Evolutionary conservation across 2,113 vertebrate species (phyloP).

Genomic region (Solea senegalensis): DNA sequence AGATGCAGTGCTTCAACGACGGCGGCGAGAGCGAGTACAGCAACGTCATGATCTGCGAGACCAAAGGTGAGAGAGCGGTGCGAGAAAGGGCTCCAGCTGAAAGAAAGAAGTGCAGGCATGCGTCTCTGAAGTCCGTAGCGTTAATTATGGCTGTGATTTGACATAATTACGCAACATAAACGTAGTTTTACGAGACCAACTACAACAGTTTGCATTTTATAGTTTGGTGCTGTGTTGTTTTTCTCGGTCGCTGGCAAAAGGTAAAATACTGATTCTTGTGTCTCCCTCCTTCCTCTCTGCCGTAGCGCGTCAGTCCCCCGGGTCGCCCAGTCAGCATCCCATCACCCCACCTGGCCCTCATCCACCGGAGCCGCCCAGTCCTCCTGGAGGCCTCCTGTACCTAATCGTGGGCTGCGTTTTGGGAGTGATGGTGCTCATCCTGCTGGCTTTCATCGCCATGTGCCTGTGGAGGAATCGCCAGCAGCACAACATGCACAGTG

Average conservation of each 20-base stretch:
- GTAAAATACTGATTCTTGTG: conserved; percentile 15
- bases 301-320: conserved; percentile 86
- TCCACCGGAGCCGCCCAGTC: conserved; percentile 74
- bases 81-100: conserved; percentile 28
- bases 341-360: conserved; percentile 82
- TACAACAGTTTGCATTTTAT: conserved; percentile 62
- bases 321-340: conserved; percentile 79
- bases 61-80: conserved; percentile 84
- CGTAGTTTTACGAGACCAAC: conserved; percentile 53
- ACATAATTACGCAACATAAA: conserved; percentile 67
- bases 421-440: conserved; percentile 93
- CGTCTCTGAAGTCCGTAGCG: conserved; percentile 44
- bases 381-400: conserved; percentile 87
- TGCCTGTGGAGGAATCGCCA: conserved; percentile 95
- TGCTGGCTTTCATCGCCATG: conserved; percentile 94
- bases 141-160: conserved; percentile 47
- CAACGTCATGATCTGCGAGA: conserved; percentile 98
- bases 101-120: conserved; percentile 51
- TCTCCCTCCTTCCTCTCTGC: conserved; percentile 1
- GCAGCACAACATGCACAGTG: conserved; percentile 91
- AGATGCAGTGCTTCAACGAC: conserved; percentile 96
- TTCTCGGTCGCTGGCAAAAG: neutral
- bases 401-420: conserved; percentile 93
- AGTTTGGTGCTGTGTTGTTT: conserved; percentile 33
- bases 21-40: conserved; percentile 94